phyloP scores from a whole-genome alignment of 2,888 invertebrate species.

The Amiota minor region DNA sequence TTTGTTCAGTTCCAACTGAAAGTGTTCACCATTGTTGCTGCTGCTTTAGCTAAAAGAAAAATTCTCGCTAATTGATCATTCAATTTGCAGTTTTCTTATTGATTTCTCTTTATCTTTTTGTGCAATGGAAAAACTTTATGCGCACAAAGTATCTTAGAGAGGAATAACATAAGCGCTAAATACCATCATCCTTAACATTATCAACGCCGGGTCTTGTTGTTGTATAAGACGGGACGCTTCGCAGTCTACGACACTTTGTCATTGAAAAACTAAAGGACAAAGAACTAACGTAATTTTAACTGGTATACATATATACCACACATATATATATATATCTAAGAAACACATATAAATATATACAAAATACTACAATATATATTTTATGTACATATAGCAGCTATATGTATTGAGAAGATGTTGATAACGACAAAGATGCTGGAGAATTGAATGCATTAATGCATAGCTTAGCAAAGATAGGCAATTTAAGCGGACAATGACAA shows the following conservation, averaged over 20 bases:
- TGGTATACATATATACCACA: too few species aligned
- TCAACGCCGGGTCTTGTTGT: not conserved
- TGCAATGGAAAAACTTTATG: constrained; percentile 11
- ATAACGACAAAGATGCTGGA: not conserved
- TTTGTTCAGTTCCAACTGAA: not conserved
- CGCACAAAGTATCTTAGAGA: constrained; percentile 1
- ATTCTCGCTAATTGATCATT: constrained; percentile 28
- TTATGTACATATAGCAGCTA: too few species aligned
- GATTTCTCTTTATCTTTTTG: constrained; percentile 14
- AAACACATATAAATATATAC: too few species aligned
- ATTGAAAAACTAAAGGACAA: constrained; percentile 8
- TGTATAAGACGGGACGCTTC: not conserved
- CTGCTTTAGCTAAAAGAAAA: constrained; percentile 10
- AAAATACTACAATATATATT: too few species aligned
- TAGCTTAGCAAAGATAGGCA: not conserved
- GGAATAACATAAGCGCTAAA: not conserved
- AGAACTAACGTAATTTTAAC: constrained; percentile 15
- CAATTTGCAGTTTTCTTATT: constrained; percentile 31
- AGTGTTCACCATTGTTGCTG: not conserved
- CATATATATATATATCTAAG: too few species aligned
- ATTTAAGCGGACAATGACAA: not conserved
- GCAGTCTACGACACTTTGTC: not conserved
- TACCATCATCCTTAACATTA: not conserved
- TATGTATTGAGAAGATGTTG: not conserved
- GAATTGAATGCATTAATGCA: constrained; percentile 8